Evolutionary conservation across 2,797 vertebrate genomes (phyloP).

Genomic region (Danio kyathit): DNA sequence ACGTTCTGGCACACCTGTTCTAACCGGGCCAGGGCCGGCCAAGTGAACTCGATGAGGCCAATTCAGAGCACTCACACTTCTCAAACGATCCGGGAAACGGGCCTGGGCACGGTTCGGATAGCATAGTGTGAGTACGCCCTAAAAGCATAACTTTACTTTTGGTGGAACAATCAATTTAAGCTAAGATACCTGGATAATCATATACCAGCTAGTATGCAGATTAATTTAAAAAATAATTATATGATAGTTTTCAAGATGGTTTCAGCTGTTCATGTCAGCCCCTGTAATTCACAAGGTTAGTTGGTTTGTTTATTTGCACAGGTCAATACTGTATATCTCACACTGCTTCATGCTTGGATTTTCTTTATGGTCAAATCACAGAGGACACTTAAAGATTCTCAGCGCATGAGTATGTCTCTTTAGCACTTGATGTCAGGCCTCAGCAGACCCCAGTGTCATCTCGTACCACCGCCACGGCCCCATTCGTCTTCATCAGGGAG

Average conservation of each 20-base stretch:
- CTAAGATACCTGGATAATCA: background rate
- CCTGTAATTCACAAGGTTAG: background rate
- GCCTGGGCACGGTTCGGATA: too few relatives aligned
- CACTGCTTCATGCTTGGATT: background rate
- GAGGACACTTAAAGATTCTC: slow-evolving; percentile 40
- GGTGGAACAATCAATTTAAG: too few relatives aligned
- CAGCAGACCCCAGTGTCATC: slow-evolving; percentile 27
- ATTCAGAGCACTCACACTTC: too few relatives aligned
- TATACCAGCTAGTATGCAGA: background rate
- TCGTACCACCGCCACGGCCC: slow-evolving; percentile 10
- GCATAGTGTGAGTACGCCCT: too few relatives aligned
- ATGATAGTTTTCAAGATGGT: background rate
- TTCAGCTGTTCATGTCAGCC: slow-evolving; percentile 9
- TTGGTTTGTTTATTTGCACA: slow-evolving; percentile 9
- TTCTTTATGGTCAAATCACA: slow-evolving; percentile 41
- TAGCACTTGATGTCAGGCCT: slow-evolving; percentile 42
- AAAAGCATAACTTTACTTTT: too few relatives aligned
- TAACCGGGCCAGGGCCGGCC: too few relatives aligned
- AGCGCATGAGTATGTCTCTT: slow-evolving; percentile 31
- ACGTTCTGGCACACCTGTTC: too few relatives aligned
- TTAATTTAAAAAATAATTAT: background rate
- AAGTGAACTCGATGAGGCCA: too few relatives aligned
- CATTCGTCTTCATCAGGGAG: slow-evolving; percentile 64
- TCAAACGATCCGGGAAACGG: too few relatives aligned
- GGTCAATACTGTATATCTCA: slow-evolving; percentile 5